A percentile compares a stretch with the other conserved stretches of the same genome.
phyloP scores from a whole-genome alignment of 2,113 vertebrate genomes.

The Ibidorhyncha struthersii region DNA sequence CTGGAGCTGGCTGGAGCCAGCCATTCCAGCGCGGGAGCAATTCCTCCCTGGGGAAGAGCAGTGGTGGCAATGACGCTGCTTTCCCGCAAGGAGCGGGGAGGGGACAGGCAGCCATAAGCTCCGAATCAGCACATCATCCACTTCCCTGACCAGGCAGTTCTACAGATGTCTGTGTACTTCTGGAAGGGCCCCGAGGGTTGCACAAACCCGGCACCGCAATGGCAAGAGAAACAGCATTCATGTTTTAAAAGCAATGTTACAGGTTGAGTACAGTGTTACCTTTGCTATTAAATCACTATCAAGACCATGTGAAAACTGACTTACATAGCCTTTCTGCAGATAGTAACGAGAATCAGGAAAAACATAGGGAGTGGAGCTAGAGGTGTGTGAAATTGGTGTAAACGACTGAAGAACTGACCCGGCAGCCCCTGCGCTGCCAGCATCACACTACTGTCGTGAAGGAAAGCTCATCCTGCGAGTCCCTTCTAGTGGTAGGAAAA shows the following conservation, averaged over 20 bases:
- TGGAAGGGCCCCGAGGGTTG: not conserved
- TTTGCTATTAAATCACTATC: not conserved
- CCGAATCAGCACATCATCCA: not conserved
- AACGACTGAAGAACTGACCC: not conserved
- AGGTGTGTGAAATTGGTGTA: not conserved
- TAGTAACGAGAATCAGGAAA: not conserved
- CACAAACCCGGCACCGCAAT: fast-evolving
- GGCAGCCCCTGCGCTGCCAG: not conserved
- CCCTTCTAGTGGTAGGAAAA: not conserved
- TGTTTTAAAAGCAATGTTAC: not conserved
- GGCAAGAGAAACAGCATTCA: not conserved
- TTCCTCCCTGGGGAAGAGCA: not conserved
- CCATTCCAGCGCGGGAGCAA: not conserved
- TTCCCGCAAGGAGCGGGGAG: fast-evolving
- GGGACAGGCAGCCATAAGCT: not conserved
- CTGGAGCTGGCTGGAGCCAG: not conserved
- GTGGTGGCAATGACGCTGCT: not conserved
- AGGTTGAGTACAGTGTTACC: not conserved
- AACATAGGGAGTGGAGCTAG: not conserved
- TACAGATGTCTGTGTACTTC: not conserved
- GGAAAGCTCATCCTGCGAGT: not conserved
- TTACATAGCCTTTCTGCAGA: not conserved
- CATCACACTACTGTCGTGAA: not conserved
- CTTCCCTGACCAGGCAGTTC: not conserved
- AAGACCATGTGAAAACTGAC: not conserved